phyloP scores from a whole-genome alignment of 1,140 invertebrate genomes.

The Metopolophium dirhodum region DNA sequence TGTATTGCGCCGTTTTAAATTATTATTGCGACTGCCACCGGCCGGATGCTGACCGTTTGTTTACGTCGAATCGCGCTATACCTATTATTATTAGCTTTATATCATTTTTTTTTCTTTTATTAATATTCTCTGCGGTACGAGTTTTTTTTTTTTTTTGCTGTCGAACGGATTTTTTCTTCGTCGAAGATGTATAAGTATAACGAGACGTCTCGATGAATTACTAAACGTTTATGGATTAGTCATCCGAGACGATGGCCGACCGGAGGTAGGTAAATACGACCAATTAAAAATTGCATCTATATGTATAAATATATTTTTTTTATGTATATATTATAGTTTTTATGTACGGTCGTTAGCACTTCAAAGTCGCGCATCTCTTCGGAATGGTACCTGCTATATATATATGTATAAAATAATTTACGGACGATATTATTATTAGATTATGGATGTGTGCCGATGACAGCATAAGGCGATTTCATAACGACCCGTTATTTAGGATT shows the following conservation, averaged over 20 bases:
- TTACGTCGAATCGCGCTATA: constrained; percentile 10
- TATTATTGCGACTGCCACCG: constrained; percentile 1
- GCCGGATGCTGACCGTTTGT: constrained; percentile 46
- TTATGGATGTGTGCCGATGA: constrained; percentile 9
- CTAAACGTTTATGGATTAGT: constrained; percentile 34
- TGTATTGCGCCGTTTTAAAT: constrained; percentile 35
- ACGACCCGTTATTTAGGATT: constrained; percentile 33
- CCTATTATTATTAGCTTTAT: neutral
- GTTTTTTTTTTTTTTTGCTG: constrained; percentile 10
- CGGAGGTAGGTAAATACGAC: neutral
- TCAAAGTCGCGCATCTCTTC: neutral
- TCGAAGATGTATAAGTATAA: neutral
- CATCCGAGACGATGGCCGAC: constrained; percentile 13
- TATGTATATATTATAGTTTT: neutral
- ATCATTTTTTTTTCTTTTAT: neutral
- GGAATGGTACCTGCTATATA: neutral
- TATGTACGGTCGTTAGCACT: neutral
- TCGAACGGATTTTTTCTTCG: neutral
- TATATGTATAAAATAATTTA: neutral
- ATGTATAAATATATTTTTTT: constrained; percentile 10
- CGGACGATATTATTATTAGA: neutral
- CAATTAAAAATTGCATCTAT: constrained; percentile 21
- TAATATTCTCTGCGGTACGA: neutral
- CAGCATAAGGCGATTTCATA: constrained; percentile 18
- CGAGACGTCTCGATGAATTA: constrained; percentile 37